Evolutionary conservation across 2,888 invertebrate species (phyloP), one percentile per base, ranked within the genome.

Genomic region (Chorisops tibialis): DNA sequence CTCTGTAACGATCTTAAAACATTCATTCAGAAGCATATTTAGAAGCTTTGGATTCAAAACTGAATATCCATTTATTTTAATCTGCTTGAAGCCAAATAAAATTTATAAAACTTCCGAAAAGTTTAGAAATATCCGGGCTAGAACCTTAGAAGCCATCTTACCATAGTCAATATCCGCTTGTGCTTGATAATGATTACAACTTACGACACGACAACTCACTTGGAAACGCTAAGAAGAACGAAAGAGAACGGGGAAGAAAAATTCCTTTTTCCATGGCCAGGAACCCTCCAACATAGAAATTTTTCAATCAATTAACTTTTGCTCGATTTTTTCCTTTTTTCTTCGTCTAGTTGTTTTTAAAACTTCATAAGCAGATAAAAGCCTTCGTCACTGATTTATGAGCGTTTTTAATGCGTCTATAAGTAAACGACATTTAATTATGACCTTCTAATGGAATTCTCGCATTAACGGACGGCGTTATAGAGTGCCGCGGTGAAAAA

Each of bases 351-450:
- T 14, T 50, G n/a, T 50, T 45, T 22, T 43, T 43, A 60, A 50
- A 50, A 60, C 61, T 65, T 65, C 65, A 63, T 63, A 63, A 63
- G 61, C 63, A 65, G 62, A 65, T 62, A 62, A 58, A 62, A 65
- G 62, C 60, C 58, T 51, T 48, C 45, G 37, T 51, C 30, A 56
- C 63, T 75, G 75, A 75, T 75, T 75, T 75, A 75, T 75, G 43
- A 72, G 69, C 67, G 68, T 73, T 74, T 74, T 75, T 75, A 75
- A 75, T 75, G 75, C 70, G 74, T 69, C 73, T 69, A 73, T 74
- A 64, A 74, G 72, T 74, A 74, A 75, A 71, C 74, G 75, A 75
- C 74, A 75, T 75, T 75, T 75, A 75, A 75, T 75, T 75, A 75
- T 70, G 74, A 69, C 70, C 71, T 69, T 73, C 50, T 75, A 75